Evolutionary conservation across 2,113 vertebrate genomes (phyloP).

Genomic region (Tyto alba): DNA sequence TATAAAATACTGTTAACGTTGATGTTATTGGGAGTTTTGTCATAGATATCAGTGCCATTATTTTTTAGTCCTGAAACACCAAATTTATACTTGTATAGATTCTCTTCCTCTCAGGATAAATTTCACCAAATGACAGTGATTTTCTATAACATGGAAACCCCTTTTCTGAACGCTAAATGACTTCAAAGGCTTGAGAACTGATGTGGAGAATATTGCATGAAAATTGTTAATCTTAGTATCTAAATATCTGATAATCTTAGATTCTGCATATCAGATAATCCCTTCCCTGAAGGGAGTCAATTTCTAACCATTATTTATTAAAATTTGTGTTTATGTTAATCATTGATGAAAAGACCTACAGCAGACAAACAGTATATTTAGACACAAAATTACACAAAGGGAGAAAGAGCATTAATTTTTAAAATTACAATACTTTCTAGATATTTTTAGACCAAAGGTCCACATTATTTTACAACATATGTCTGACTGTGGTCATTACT

Average conservation of each 20-base stretch:
- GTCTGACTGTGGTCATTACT: background rate
- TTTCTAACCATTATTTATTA: background rate
- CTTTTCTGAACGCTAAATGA: background rate
- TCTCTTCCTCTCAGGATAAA: background rate
- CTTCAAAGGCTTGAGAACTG: background rate
- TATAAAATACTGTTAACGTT: background rate
- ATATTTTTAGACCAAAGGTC: background rate
- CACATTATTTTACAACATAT: rapidly evolving
- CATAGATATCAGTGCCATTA: background rate
- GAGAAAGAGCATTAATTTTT: background rate
- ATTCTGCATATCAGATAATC: background rate
- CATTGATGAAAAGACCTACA: background rate
- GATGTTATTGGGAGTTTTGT: background rate
- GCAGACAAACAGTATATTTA: background rate
- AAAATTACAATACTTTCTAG: background rate
- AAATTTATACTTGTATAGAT: background rate
- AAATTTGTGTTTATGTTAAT: background rate
- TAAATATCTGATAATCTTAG: background rate
- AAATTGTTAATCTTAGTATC: background rate
- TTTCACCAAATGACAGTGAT: background rate
- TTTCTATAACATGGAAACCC: background rate
- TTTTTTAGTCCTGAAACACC: background rate
- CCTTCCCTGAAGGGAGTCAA: background rate
- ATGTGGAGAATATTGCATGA: background rate
- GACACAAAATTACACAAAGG: background rate